Conservation (phyloP, 2,113 vertebrate genomes). For the Tyto alba region DNA sequence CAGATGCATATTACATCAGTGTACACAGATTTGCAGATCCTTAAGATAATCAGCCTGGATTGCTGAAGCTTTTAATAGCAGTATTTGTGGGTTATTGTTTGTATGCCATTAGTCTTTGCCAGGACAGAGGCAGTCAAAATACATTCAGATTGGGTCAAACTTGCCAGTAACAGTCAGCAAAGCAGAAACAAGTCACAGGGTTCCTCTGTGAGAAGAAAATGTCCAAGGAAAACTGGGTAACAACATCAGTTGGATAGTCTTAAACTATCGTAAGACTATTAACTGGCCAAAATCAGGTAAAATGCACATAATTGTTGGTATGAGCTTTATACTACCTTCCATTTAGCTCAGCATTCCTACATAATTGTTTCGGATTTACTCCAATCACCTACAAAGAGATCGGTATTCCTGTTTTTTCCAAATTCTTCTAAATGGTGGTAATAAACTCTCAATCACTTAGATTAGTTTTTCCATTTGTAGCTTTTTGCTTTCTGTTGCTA, state of each 20-base stretch:
- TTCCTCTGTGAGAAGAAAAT: background rate
- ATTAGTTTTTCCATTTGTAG: background rate
- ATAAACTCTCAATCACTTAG: background rate
- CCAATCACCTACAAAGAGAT: background rate
- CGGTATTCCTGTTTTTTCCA: background rate
- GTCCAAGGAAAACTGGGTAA: background rate
- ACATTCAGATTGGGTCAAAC: background rate
- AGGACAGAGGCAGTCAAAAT: background rate
- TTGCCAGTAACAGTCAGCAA: background rate
- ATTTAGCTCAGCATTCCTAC: background rate
- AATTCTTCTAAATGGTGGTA: background rate
- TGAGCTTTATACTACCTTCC: background rate
- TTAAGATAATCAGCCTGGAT: conserved; percentile 31
- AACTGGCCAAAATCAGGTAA: background rate
- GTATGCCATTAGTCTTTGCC: background rate
- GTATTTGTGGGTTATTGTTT: conserved; percentile 30
- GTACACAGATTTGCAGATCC: conserved; percentile 10
- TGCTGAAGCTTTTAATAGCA: conserved; percentile 35
- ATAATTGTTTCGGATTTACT: background rate
- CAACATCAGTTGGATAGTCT: background rate
- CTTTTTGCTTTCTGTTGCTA: background rate
- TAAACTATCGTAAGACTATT: background rate
- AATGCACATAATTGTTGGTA: background rate
- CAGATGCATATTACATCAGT: conserved; percentile 37
- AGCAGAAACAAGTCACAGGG: background rate